Base-by-base conservation (phyloP, 2,888 invertebrate genomes). In the Eupithecia pulchellata region DNA sequence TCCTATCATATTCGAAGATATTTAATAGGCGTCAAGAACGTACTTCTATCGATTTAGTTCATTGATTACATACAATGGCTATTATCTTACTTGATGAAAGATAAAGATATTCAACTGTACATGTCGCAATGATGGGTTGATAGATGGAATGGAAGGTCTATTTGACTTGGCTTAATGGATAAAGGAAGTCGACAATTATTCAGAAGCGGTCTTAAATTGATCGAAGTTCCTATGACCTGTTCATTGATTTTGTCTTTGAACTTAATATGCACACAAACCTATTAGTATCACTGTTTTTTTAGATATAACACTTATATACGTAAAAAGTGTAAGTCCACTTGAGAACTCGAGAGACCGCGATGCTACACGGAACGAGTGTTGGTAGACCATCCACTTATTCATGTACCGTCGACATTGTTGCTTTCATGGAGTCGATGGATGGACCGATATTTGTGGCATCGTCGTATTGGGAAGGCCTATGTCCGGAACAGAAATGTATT, bases 51-150 rank as follows among this genome's bases (percentile, higher is more conserved):
- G 75, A 79, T 78, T 64, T 74, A 76, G 77, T 72, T 69, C 75
- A 75, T 73, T 77, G 77, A 78, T 79, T 76, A 73, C 69, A 75
- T 68, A 76, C 78, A 79, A 77, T 79, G 69, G 77, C 68, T 67
- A 70, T 69, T 76, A 78, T 79, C 76, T 77, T 67, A 64, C 61
- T 52, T 25, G 64, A 68, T 69, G 65, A 74, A 67, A 67, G 64
- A 69, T 67, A 67, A 62, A 69, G 67, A 57, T 64, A 32, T 64
- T 30, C 62, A 67, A 70, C 64, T 62, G 67, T 67, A 61, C 61
- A 64, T 73, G 69, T 73, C 64, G 73, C 64, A 73, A 73, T 64
- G 60, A 52, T 63, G 52, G 4, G 34, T 29, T 57, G 29, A 57
- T 57, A 29, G 29, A 57, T 57, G 57, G 17, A 8, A 57, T 57